Evolutionary conservation across 2,888 invertebrate genomes (phyloP).

Genomic region (Erebia aethiops): DNA sequence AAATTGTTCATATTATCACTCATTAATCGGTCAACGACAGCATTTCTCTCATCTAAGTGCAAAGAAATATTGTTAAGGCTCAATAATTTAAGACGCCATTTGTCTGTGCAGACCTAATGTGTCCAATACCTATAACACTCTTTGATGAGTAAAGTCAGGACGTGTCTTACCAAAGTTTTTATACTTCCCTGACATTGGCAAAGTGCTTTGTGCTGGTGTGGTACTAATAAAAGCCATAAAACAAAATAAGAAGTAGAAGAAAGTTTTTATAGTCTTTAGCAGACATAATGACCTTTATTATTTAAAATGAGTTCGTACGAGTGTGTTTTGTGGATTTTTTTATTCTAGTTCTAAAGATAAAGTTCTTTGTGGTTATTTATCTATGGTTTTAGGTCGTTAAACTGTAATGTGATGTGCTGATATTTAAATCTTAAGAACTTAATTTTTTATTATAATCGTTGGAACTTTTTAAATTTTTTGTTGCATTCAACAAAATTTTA

Average conservation of each 20-base stretch:
- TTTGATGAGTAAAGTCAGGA: neutral
- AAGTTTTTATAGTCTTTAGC: neutral
- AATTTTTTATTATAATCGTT: too few species aligned
- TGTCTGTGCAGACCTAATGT: neutral
- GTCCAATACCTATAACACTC: neutral
- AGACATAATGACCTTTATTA: neutral
- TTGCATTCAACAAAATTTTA: neutral
- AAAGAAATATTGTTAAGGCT: neutral
- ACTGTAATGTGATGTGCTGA: neutral
- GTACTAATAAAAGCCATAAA: too few species aligned
- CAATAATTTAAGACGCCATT: neutral
- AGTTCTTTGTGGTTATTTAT: neutral
- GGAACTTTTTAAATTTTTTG: neutral
- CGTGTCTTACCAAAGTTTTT: neutral
- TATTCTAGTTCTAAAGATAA: neutral
- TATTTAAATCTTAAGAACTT: neutral
- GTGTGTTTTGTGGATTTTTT: neutral
- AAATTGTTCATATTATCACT: neutral
- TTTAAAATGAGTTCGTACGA: neutral
- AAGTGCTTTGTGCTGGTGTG: too few species aligned
- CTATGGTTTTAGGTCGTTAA: neutral
- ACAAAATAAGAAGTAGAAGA: too few species aligned
- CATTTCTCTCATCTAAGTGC: conserved; percentile 5
- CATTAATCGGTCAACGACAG: conserved; percentile 11
- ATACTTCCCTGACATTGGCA: too few species aligned